Evolutionary conservation across 37 sponge, comb jelly and placozoan species (phyloP).

Genomic region (Beroe forskalii): DNA sequence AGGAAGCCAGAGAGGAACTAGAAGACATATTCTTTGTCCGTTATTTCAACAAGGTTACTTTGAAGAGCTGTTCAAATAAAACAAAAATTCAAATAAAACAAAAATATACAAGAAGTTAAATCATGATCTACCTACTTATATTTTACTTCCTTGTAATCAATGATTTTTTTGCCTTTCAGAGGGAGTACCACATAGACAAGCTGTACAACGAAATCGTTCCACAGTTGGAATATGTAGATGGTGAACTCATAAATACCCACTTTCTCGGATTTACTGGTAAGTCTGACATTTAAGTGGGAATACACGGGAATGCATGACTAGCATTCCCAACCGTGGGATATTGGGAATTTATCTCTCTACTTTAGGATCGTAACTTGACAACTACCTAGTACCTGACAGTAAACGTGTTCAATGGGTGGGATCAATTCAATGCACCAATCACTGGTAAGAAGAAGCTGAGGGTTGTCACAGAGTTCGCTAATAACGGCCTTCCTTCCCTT

Average conservation of each 20-base stretch:
- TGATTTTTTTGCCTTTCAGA: no score
- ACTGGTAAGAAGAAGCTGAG: background rate
- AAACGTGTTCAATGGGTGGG: background rate
- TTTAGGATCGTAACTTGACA: no score
- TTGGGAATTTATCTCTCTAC: no score
- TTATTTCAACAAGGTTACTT: background rate
- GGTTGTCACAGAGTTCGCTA: conserved; percentile 38
- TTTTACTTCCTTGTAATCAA: no score
- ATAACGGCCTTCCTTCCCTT: conserved; percentile 27
- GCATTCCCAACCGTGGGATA: no score
- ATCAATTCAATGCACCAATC: background rate
- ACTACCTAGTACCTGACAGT: no score
- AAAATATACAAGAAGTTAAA: no score
- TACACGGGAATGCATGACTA: no score
- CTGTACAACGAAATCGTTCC: conserved; percentile 33
- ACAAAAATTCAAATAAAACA: no score
- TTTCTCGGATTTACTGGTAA: conserved; percentile 47
- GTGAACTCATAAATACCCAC: conserved; percentile 34
- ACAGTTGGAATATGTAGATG: conserved; percentile 44
- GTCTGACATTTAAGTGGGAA: no score
- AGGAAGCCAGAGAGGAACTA: conserved; percentile 18
- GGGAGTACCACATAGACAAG: conserved; percentile 60
- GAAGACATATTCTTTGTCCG: conserved; percentile 56
- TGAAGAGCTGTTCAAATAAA: no score
- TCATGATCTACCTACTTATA: no score